phyloP scores from a whole-genome alignment of 1,140 invertebrate species.

The Odontomachus brunneus region DNA sequence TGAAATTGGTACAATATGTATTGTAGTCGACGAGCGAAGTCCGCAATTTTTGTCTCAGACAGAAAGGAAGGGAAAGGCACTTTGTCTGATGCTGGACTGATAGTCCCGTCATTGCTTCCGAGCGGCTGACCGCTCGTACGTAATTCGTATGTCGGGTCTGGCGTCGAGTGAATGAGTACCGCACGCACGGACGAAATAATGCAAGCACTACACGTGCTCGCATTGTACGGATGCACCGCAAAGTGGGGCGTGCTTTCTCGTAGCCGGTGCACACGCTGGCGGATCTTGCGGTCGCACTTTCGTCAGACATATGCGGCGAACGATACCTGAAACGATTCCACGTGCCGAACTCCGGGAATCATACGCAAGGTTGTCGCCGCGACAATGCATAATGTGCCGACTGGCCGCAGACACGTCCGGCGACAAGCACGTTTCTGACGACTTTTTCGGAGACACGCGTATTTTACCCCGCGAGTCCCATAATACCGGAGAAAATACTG shows the following conservation, averaged over 20 bases:
- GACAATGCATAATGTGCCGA: constrained; percentile 1
- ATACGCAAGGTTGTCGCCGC: constrained; percentile 24
- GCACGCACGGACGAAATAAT: constrained; percentile 34
- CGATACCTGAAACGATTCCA: constrained; percentile 30
- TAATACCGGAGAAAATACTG: not conserved
- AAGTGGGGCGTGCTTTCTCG: constrained; percentile 42
- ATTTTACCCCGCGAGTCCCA: not conserved
- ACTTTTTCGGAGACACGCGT: not conserved
- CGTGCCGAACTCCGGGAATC: constrained; percentile 13
- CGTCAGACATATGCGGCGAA: constrained; percentile 30
- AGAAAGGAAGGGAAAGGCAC: not conserved
- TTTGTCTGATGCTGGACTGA: not conserved
- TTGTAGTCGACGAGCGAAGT: no score
- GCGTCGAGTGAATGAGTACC: constrained; percentile 9
- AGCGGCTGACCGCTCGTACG: constrained; percentile 7
- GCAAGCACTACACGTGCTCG: constrained; percentile 46
- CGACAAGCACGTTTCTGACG: not conserved
- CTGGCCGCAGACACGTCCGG: not conserved
- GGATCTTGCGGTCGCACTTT: constrained; percentile 52
- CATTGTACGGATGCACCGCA: constrained; percentile 52
- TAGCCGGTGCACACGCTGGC: not conserved
- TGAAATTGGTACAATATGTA: no score
- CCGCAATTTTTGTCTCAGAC: no score
- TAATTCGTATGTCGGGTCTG: constrained; percentile 33
- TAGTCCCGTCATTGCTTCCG: constrained; percentile 28